Evolutionary conservation across 2,888 invertebrate species (phyloP).

Genomic region (Pomacea canaliculata): DNA sequence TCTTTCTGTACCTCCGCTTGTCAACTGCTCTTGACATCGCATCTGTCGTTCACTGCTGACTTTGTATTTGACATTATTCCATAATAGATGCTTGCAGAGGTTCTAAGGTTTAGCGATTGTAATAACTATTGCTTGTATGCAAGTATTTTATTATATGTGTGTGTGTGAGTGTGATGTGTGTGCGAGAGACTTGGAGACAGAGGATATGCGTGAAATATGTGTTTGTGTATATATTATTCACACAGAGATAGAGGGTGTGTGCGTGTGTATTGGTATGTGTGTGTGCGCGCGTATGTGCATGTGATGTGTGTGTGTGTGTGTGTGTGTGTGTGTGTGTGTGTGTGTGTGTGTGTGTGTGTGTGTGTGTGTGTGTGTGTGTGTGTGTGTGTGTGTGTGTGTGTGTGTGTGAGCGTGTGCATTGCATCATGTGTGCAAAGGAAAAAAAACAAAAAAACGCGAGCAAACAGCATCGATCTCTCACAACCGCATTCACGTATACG

Average conservation of each 20-base stretch:
- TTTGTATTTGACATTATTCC: neutral
- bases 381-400: constrained; percentile 5
- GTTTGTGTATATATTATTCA: neutral
- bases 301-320: neutral
- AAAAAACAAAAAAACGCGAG: neutral
- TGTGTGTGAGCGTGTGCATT: neutral
- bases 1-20: neutral
- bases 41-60: neutral
- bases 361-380: neutral
- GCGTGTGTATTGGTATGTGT: neutral
- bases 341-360: constrained; percentile 2
- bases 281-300: neutral
- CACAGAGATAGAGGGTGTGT: neutral
- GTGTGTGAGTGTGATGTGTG: constrained; percentile 3
- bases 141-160: neutral
- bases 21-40: too few species aligned
- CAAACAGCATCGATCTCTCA: too few species aligned
- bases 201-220: neutral
- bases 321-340: constrained; percentile 9
- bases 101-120: neutral
- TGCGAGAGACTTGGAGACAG: neutral
- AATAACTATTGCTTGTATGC: neutral
- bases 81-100: neutral
- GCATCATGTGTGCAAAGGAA: neutral
- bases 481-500: too few species aligned